Conservation (phyloP, 2,797 vertebrate species). For the Zenarchopterus dispar region DNA sequence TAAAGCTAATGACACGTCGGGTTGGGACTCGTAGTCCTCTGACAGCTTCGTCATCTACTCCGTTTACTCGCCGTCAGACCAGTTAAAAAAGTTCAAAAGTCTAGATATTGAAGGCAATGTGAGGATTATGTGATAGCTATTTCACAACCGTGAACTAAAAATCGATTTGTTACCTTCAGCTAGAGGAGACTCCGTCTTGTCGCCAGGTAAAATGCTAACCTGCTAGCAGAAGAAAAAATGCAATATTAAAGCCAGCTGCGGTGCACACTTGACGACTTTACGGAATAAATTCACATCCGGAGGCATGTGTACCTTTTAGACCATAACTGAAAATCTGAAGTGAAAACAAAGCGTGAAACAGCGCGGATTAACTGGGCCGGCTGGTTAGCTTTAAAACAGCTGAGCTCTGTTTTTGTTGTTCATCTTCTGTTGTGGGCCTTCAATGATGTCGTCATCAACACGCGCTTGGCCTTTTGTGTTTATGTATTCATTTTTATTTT, state of each 20-base stretch:
- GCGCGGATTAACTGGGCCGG: conserved; percentile 15
- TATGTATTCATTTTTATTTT: too few species aligned
- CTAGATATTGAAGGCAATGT: too few species aligned
- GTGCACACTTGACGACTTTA: neutral
- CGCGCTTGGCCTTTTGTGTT: conserved; percentile 16
- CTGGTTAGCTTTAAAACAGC: conserved; percentile 59
- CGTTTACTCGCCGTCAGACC: too few species aligned
- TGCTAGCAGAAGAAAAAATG: conserved; percentile 25
- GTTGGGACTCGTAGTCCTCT: too few species aligned
- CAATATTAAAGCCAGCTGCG: neutral
- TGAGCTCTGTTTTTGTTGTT: conserved; percentile 67
- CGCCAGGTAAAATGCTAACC: conserved; percentile 40
- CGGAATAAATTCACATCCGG: fast-evolving
- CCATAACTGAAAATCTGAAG: fast-evolving
- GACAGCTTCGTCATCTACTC: too few species aligned
- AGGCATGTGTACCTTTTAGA: neutral
- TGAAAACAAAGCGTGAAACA: neutral
- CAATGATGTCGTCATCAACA: conserved; percentile 58
- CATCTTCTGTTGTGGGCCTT: conserved; percentile 38
- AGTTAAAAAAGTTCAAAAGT: too few species aligned
- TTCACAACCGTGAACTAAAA: neutral
- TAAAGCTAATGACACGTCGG: too few species aligned
- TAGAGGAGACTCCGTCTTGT: conserved; percentile 10
- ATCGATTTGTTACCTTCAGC: conserved; percentile 44
- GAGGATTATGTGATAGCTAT: neutral